phyloP scores from a whole-genome alignment of 2,888 invertebrate species.

The Thereva nobilitata region DNA sequence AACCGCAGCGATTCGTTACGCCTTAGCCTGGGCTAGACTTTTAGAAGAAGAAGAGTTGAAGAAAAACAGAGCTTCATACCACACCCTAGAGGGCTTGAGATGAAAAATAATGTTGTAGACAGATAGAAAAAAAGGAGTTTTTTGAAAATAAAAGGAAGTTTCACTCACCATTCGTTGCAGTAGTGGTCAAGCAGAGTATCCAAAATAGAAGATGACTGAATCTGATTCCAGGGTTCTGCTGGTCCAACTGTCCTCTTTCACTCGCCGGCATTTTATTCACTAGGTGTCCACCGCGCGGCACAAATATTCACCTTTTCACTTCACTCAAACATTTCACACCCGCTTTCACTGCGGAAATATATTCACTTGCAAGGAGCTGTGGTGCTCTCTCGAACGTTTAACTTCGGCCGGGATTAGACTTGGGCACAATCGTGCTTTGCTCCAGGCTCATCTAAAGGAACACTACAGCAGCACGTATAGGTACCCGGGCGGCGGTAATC shows the following conservation, averaged over 20 bases:
- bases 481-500: constrained; percentile 11
- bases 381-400: not conserved
- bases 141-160: not conserved
- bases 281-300: constrained; percentile 8
- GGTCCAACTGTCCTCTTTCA: constrained; percentile 21
- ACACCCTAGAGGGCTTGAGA: no score
- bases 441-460: not conserved
- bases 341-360: constrained; percentile 5
- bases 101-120: no score
- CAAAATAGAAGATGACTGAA: constrained; percentile 37
- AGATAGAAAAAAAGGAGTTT: no score
- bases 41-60: not conserved
- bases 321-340: constrained; percentile 27
- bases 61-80: not conserved
- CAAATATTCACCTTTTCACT: constrained; percentile 9
- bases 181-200: constrained; percentile 38
- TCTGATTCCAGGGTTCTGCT: constrained; percentile 18
- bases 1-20: constrained; percentile 17
- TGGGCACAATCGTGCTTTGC: constrained; percentile 1
- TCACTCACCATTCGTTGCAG: constrained; percentile 28
- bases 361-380: constrained; percentile 9
- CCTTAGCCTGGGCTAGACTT: not conserved
- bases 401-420: constrained; percentile 20
- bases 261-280: constrained; percentile 26
- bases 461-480: constrained; percentile 3